Conservation (phyloP, 1,140 invertebrate species). For the Caenorhabditis tropicalis region DNA sequence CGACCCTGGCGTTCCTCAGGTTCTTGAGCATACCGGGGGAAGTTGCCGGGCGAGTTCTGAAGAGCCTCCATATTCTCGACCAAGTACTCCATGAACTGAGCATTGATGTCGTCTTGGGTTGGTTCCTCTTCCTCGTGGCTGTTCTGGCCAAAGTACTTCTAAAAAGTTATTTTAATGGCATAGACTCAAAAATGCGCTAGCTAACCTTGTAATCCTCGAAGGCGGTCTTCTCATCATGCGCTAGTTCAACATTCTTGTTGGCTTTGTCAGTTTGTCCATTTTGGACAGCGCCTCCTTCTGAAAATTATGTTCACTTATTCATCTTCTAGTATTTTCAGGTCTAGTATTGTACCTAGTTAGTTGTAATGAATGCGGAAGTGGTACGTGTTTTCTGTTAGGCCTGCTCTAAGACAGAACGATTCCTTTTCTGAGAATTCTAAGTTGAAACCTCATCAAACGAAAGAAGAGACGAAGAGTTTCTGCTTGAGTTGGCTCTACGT, state of each 20-base stretch:
- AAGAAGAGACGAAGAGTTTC: neutral
- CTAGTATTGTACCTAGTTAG: neutral
- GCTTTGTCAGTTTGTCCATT: slow-evolving; percentile 15
- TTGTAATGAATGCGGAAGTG: neutral
- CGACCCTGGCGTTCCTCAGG: neutral
- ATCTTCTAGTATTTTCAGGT: neutral
- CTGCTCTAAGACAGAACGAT: neutral
- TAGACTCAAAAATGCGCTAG: neutral
- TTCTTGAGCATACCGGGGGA: neutral
- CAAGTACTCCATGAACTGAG: neutral
- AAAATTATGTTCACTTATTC: neutral
- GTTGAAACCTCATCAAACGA: neutral
- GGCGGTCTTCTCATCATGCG: neutral
- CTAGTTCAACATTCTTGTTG: slow-evolving; percentile 7
- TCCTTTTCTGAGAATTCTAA: neutral
- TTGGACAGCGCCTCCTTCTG: slow-evolving; percentile 27
- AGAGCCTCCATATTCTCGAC: neutral
- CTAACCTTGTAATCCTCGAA: neutral
- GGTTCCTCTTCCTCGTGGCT: neutral
- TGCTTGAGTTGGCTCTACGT: neutral
- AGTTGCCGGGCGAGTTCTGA: neutral
- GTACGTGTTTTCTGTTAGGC: neutral
- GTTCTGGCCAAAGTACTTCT: neutral
- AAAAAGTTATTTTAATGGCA: neutral
- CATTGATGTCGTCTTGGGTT: neutral